These are phyloP conservation scores for Lanius collurio DNA, from an alignment of 2,113 vertebrate species.

Conservation along the genomic window DNA sequence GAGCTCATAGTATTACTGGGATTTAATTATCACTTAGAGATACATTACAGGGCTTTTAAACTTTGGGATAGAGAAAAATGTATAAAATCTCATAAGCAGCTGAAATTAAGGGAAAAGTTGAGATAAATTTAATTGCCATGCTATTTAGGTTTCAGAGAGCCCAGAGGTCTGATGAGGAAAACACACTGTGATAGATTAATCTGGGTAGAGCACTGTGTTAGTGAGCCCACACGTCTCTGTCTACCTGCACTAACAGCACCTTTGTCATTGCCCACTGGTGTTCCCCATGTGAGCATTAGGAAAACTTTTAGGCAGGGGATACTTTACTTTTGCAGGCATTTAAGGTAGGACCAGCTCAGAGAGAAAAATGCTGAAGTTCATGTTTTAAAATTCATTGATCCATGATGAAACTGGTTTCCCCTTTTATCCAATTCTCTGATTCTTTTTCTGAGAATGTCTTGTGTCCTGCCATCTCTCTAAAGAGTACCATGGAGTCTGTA, in stretches of 20 bases:
- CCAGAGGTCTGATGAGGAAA: not conserved
- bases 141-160: not conserved
- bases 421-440: not conserved
- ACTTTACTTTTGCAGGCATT: not conserved
- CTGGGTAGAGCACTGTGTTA: not conserved
- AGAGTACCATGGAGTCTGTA: not conserved
- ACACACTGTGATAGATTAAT: not conserved
- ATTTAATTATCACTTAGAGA: slow-evolving; percentile 33
- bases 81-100: slow-evolving; percentile 15
- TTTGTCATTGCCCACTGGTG: not conserved
- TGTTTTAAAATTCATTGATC: not conserved
- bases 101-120: not conserved
- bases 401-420: not conserved
- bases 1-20: not conserved
- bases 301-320: not conserved
- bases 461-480: not conserved
- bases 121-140: not conserved
- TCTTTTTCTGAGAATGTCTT: not conserved
- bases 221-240: not conserved
- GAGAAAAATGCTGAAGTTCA: not conserved
- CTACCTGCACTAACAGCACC: not conserved
- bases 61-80: not conserved
- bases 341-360: not conserved
- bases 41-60: slow-evolving; percentile 11
- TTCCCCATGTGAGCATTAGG: not conserved